Evolutionary conservation across 2,888 invertebrate species (phyloP).

Genomic region (Encarsia formosa): DNA sequence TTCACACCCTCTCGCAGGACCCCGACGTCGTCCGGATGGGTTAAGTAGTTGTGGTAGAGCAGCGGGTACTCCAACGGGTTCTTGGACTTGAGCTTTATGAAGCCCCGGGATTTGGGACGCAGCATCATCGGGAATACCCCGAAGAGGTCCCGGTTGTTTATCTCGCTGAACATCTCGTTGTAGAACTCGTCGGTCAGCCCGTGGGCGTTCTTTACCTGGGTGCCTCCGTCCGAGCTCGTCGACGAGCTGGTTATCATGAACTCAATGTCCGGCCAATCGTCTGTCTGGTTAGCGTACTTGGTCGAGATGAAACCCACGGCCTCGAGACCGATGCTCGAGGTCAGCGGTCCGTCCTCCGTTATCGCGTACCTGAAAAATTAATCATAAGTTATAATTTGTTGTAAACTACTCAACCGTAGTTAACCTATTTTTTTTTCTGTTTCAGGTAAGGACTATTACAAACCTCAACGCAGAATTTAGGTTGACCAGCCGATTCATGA

Average conservation of each 20-base stretch:
- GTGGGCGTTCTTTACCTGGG: conserved; percentile 74
- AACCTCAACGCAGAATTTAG: conserved; percentile 73
- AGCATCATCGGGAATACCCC: conserved; percentile 86
- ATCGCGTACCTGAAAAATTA: conserved; percentile 62
- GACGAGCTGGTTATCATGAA: conserved; percentile 84
- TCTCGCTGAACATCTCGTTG: conserved; percentile 67
- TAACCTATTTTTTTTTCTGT: no score
- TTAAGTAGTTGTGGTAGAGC: conserved; percentile 87
- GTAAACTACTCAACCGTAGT: no score
- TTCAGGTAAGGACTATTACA: no score
- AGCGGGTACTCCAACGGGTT: conserved; percentile 76
- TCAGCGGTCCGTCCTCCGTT: conserved; percentile 81
- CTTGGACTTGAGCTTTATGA: conserved; percentile 64
- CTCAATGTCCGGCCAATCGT: conserved; percentile 90
- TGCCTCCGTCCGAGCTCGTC: conserved; percentile 79
- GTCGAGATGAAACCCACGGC: conserved; percentile 84
- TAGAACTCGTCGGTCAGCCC: conserved; percentile 79
- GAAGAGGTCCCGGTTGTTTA: conserved; percentile 73
- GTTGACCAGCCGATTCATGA: conserved; percentile 77
- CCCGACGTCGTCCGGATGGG: conserved; percentile 78
- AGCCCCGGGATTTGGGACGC: conserved; percentile 81
- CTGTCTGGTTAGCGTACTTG: conserved; percentile 79
- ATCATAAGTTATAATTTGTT: neutral
- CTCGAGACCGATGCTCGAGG: conserved; percentile 82
- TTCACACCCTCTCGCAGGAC: conserved; percentile 83